Evolutionary conservation across 2,888 invertebrate species (phyloP), one percentile per base, ranked within the genome.

Genomic region (Dusona sp.): DNA sequence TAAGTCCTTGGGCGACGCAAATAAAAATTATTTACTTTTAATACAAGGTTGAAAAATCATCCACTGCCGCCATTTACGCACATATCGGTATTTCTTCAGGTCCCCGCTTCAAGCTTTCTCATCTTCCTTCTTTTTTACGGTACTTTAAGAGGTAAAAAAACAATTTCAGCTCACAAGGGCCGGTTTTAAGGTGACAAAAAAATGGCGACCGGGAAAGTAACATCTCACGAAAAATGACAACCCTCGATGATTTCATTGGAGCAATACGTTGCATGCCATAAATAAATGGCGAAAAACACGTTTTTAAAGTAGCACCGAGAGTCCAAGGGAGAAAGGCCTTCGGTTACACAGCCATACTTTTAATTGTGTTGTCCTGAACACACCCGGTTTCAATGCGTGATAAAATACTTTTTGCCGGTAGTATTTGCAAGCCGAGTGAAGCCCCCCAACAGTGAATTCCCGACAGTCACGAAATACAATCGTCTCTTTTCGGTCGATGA

Each of bases 381-480:
- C 29, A 16, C n/a, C 65, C 36, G 42, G 13, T 19, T 33, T 77
- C 51, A 36, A 77, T 77, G 65, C 51, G 48, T 77, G 48, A 16
- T 65, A 65, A 77, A 65, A 65, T 65, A 48, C 25, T 29, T 36
- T 61, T 77, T 65, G 19, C 64, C 45, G 42, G 48, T 22, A 29
- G 45, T 61, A 19, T 65, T 77, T 77, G 45, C 45, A 36, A 48
- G 61, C 61, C 51, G 25, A 19, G 36, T 8, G n/a, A 33, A 77
- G 65, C 38, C 77, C 64, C 77, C 77, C 77, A 48, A 77, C 48
- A 65, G 64, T 22, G 64, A 29, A 33, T 48, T 19, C 48, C 48
- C 16, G 65, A 77, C 48, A 48, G 65, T 77, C 45, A 64, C 64
- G 65, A 65, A 77, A 77, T 65, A 64, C 75, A 75, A 38, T 64